Evolutionary conservation across 2,797 vertebrate species (phyloP).

Genomic region (Fundulus diaphanus): DNA sequence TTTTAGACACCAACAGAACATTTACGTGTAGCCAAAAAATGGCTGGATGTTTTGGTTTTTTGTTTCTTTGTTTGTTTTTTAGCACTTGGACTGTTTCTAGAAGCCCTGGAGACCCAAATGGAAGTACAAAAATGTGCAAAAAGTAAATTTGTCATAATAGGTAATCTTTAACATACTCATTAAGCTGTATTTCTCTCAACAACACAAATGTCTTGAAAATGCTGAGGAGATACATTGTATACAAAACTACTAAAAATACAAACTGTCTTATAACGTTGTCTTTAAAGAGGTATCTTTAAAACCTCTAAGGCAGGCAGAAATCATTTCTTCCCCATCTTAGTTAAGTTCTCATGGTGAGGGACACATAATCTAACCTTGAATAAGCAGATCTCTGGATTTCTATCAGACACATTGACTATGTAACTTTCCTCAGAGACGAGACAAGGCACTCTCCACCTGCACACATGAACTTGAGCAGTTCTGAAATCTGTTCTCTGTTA

Average conservation of each 20-base stretch:
- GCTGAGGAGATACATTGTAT: conserved; percentile 32
- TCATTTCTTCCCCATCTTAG: conserved; percentile 14
- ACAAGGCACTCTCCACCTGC: conserved; percentile 49
- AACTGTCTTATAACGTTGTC: conserved; percentile 20
- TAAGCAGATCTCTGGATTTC: conserved; percentile 17
- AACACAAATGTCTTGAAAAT: conserved; percentile 17
- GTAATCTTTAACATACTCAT: neutral
- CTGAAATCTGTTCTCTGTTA: conserved; percentile 46
- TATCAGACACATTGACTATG: conserved; percentile 41
- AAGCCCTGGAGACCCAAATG: too few relatives aligned
- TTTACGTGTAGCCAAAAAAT: too few relatives aligned
- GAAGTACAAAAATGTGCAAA: too few relatives aligned
- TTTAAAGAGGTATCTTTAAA: conserved; percentile 16
- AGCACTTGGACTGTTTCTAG: too few relatives aligned
- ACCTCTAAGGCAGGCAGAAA: conserved; percentile 42
- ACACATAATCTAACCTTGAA: conserved; percentile 8
- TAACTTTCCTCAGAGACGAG: conserved; percentile 33
- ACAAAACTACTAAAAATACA: too few relatives aligned
- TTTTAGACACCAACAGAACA: too few relatives aligned
- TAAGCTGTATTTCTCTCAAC: neutral
- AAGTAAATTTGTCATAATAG: too few relatives aligned
- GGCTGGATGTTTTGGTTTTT: too few relatives aligned
- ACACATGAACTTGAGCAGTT: conserved; percentile 12
- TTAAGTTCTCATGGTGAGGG: conserved; percentile 8
- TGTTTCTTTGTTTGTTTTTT: too few relatives aligned